Conservation (phyloP, 1,140 invertebrate species). For the Dendroctonus valens region DNA sequence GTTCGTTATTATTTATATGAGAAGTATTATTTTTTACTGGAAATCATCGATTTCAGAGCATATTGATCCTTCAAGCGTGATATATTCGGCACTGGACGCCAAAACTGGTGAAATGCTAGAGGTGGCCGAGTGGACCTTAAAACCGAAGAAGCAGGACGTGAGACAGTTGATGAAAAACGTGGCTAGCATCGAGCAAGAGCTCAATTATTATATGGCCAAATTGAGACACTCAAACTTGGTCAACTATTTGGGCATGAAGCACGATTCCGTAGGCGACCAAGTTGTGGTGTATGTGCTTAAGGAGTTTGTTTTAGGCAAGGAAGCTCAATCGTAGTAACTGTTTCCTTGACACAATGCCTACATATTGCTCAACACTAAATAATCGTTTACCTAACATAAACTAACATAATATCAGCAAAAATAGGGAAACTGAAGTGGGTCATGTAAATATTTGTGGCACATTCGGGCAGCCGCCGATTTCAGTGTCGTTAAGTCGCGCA, state of each 20-base stretch:
- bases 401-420: too few relatives aligned
- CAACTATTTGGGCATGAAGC: constrained; percentile 70
- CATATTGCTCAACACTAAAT: too few relatives aligned
- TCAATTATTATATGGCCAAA: constrained; percentile 61
- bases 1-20: constrained; percentile 42
- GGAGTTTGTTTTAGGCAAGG: constrained; percentile 59
- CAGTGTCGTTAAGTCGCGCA: too few relatives aligned
- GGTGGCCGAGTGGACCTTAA: constrained; percentile 66
- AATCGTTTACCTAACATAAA: too few relatives aligned
- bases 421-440: too few relatives aligned
- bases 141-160: constrained; percentile 44
- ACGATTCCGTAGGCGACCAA: constrained; percentile 58
- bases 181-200: constrained; percentile 68
- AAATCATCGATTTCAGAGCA: constrained; percentile 54
- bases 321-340: not conserved
- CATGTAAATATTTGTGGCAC: too few relatives aligned
- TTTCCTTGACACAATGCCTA: not conserved
- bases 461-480: too few relatives aligned
- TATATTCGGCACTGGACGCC: constrained; percentile 67
- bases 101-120: constrained; percentile 66
- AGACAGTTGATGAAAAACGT: constrained; percentile 58
- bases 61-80: constrained; percentile 63
- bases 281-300: constrained; percentile 59
- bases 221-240: constrained; percentile 71
- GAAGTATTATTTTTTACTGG: not conserved